These are phyloP conservation scores for Okapia johnstoni DNA, from an alignment of 2,113 vertebrate genomes.

Conservation along the genomic window DNA sequence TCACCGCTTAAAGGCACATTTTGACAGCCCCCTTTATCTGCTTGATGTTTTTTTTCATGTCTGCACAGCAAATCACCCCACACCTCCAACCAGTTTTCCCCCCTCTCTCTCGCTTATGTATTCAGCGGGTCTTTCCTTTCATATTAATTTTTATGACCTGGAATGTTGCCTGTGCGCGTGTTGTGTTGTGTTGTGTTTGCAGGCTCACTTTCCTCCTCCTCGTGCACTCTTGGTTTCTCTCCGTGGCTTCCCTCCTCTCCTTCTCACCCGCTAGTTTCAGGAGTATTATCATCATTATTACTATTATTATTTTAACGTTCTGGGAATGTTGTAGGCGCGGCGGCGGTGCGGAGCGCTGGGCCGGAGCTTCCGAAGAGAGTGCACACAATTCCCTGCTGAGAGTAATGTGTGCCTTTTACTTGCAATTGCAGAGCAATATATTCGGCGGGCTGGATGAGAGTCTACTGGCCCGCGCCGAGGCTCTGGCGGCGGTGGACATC, in stretches of 20 bases:
- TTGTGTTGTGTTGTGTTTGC: conserved; percentile 56
- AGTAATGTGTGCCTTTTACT: conserved; percentile 99
- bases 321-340: conserved; percentile 87
- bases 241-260: background rate
- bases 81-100: conserved; percentile 82
- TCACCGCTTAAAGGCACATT: conserved; percentile 90
- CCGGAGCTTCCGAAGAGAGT: conserved; percentile 72
- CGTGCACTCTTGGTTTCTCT: background rate
- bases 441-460: conserved; percentile 99
- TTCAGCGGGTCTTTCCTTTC: conserved; percentile 89
- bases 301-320: conserved; percentile 82
- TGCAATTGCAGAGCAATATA: conserved; percentile 99
- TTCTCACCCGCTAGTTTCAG: conserved; percentile 67
- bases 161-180: conserved; percentile 87
- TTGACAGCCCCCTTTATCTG: conserved; percentile 88
- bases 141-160: conserved; percentile 98
- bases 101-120: conserved; percentile 86
- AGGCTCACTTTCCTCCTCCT: conserved; percentile 39
- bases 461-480: conserved; percentile 99
- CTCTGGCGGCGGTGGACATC: conserved; percentile 99
- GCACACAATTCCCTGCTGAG: conserved; percentile 91
- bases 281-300: conserved; percentile 57
- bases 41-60: conserved; percentile 88
- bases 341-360: background rate
- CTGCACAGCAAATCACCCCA: conserved; percentile 93